phyloP scores from a whole-genome alignment of 1,140 invertebrate species.

The Brachionus paranguensis region DNA sequence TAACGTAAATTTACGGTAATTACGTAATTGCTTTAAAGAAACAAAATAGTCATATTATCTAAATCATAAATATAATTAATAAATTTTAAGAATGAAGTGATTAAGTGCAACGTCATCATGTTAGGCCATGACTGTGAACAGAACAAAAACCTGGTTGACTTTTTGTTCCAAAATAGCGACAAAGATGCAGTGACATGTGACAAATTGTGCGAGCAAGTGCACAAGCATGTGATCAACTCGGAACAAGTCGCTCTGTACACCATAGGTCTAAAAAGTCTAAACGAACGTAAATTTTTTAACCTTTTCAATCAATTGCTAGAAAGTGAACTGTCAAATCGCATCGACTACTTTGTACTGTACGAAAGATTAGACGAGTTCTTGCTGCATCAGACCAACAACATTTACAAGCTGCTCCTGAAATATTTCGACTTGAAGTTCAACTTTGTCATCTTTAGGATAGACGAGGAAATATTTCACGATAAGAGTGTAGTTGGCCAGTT shows the following conservation, averaged over 20 bases:
- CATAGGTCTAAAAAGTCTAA: neutral
- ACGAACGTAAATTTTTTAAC: neutral
- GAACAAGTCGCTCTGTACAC: neutral
- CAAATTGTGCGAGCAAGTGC: neutral
- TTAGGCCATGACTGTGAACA: neutral
- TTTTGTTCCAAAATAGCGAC: neutral
- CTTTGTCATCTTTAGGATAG: neutral
- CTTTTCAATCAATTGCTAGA: neutral
- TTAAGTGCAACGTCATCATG: neutral
- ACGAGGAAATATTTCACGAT: neutral
- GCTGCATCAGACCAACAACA: neutral
- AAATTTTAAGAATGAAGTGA: neutral
- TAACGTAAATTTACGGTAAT: too few relatives aligned
- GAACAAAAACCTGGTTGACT: neutral
- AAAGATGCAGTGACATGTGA: neutral
- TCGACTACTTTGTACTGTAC: neutral
- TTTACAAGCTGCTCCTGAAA: neutral
- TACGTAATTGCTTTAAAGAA: too few relatives aligned
- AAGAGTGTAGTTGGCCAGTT: neutral
- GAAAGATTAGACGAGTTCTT: neutral
- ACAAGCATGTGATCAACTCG: neutral
- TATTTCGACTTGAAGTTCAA: neutral
- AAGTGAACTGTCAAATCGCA: neutral
- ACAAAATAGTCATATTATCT: too few relatives aligned
- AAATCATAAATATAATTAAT: too few relatives aligned